Base-by-base conservation (phyloP, 2,797 vertebrate species). In the Microctenopoma steveboyesi region DNA sequence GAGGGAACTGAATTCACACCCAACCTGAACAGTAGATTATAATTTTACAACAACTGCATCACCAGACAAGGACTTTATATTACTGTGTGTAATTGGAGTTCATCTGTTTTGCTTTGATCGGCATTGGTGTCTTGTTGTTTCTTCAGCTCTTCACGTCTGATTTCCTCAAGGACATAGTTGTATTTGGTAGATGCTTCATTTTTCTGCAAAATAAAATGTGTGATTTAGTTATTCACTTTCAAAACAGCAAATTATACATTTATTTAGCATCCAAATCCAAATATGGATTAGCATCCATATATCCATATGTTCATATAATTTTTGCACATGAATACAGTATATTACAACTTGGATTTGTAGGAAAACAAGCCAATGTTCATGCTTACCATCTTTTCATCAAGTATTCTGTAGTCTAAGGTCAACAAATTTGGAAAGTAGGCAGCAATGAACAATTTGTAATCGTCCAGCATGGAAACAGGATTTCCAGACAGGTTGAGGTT, bases 401-500 rank as follows among this genome's bases (percentile, higher is more conserved):
- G 51, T 5, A 91, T 76, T 59, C 82, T 94, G 91, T 92, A 94
- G 88, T 99, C 96, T 53, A 98, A 89, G 75, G 92, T 96, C 12
- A 83, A 88, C 43, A 99, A 86, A 14, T 94, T 82, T 40, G 96
- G 94, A 47, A 99, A 93, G 69, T 95, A 88, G 53, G 94, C 96
- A 12, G 91, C 79, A 15, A 97, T 84, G 69, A 93, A 96, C 16
- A 88, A 47, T 9, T 2, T 87, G 75, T 96, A 97, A 39, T 88
- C 73, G 3, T 95, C 91, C 0, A 89, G 62, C 0, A 93, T 53
- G 0, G 91, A 89, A 28, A 96, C 15, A 2, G 96, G 94, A 85
- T 99, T 99, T 81, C 96, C 96, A 0, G 14, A 48, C 2, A 99
- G 89, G 76, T 89, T 95, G 78, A 99, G 77, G 0, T 91, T 86